Conservation (phyloP, 35 echinoderm and acorn worm species). For the Ophioderma brevispina region DNA sequence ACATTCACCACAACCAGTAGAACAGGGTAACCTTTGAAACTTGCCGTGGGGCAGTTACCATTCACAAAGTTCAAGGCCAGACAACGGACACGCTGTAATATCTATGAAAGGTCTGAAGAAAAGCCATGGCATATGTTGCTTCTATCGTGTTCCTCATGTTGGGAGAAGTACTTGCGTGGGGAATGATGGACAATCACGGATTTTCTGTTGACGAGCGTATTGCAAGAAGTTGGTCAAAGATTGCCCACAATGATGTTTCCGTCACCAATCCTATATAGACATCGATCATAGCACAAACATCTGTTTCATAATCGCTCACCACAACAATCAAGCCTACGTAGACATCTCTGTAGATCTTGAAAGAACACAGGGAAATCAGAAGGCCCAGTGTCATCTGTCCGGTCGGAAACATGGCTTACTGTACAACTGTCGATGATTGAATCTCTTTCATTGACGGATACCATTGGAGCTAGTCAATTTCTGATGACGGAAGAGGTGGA, state of each 20-base stretch:
- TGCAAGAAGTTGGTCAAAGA: neutral
- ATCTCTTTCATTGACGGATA: neutral
- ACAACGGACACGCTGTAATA: neutral
- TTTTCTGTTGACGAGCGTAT: neutral
- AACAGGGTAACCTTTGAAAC: conserved; percentile 37
- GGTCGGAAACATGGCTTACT: conserved; percentile 61
- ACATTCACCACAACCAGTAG: neutral
- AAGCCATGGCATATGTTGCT: conserved; percentile 11
- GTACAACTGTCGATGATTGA: neutral
- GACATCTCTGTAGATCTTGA: conserved; percentile 37
- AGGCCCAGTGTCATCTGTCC: conserved; percentile 43
- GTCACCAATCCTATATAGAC: neutral
- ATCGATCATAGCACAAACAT: neutral
- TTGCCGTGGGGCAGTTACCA: conserved; percentile 29
- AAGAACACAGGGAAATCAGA: conserved; percentile 16
- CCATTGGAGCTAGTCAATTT: neutral
- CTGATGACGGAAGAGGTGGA: too few relatives aligned
- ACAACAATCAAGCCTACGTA: conserved; percentile 44
- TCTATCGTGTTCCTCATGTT: conserved; percentile 20
- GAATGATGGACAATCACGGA: neutral
- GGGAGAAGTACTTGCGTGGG: too few relatives aligned
- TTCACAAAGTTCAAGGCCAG: too few relatives aligned
- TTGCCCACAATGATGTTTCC: neutral
- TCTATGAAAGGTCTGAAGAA: neutral
- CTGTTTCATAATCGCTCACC: neutral